phyloP scores from a whole-genome alignment of 2,888 invertebrate species.

The Apocheima hispidaria region DNA sequence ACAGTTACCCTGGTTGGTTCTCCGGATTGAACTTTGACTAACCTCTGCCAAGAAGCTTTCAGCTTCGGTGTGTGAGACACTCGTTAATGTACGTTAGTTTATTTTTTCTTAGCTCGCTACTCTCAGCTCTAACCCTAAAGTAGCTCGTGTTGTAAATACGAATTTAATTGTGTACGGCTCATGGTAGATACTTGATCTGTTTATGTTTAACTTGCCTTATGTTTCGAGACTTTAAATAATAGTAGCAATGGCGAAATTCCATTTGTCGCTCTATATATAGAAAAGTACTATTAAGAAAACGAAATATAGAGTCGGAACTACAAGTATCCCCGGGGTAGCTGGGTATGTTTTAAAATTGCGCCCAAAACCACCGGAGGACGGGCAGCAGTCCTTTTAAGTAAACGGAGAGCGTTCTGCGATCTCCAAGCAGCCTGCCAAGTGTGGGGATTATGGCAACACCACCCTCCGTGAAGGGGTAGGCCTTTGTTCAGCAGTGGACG shows the following conservation, averaged over 20 bases:
- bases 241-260: slow-evolving; percentile 49
- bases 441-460: too few species aligned
- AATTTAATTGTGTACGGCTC: slow-evolving; percentile 63
- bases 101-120: slow-evolving; percentile 24
- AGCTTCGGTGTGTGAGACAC: too few species aligned
- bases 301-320: background rate
- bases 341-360: too few species aligned
- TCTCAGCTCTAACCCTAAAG: slow-evolving; percentile 47
- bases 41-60: background rate
- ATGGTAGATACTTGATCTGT: slow-evolving; percentile 69
- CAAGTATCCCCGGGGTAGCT: too few species aligned
- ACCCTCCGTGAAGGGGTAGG: too few species aligned
- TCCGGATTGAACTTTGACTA: background rate
- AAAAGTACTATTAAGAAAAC: background rate
- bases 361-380: too few species aligned
- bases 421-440: too few species aligned
- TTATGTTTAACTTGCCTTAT: slow-evolving; percentile 61
- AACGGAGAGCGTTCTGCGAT: too few species aligned
- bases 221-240: slow-evolving; percentile 60
- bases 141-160: slow-evolving; percentile 64
- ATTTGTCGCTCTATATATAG: slow-evolving; percentile 24
- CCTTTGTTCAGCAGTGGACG: too few species aligned
- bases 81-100: background rate
- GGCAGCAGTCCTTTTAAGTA: too few species aligned
- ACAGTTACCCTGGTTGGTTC: too few species aligned